Percentiles rank a stretch among this genome's conserved stretches.
These are phyloP conservation scores for Gymnoscopelus braueri DNA, from an alignment of 2,797 vertebrate genomes.

Conservation along the genomic window DNA sequence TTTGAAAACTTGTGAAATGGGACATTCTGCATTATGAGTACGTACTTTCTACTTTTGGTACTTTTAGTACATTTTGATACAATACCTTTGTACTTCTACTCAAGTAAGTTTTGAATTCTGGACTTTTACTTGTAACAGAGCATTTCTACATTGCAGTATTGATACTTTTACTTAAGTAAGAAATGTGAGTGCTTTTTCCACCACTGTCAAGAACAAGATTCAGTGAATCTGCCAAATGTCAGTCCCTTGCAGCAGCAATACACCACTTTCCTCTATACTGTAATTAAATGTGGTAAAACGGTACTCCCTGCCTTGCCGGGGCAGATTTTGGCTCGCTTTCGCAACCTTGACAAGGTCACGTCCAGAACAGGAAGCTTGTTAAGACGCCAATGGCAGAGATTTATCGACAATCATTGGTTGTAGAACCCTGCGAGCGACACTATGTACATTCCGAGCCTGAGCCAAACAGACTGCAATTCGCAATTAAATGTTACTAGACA, in stretches of 20 bases:
- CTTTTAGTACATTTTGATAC: too few relatives aligned
- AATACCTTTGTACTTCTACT: too few relatives aligned
- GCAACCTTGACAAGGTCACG: conserved; percentile 68
- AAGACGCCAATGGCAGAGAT: conserved; percentile 45
- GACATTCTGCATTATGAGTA: too few relatives aligned
- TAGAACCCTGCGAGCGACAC: neutral
- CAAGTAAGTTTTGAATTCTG: too few relatives aligned
- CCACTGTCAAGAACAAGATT: conserved; percentile 53
- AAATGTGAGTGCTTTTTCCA: too few relatives aligned
- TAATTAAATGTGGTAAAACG: conserved; percentile 68
- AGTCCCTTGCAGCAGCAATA: conserved; percentile 54
- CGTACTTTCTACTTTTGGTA: too few relatives aligned
- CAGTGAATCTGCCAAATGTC: conserved; percentile 65
- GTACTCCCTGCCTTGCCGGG: conserved; percentile 38
- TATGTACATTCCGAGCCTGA: conserved; percentile 36
- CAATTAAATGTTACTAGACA: conserved; percentile 52
- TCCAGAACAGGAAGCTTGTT: conserved; percentile 64
- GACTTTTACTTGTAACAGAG: too few relatives aligned
- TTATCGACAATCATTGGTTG: conserved; percentile 21
- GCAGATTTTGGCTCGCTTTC: conserved; percentile 37
- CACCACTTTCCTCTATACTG: conserved; percentile 29
- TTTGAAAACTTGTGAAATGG: too few relatives aligned
- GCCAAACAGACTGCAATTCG: conserved; percentile 33
- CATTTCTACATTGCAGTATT: too few relatives aligned
- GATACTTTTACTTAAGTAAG: too few relatives aligned